Conservation (phyloP, 2,888 invertebrate genomes). For the Spialia ferax region DNA sequence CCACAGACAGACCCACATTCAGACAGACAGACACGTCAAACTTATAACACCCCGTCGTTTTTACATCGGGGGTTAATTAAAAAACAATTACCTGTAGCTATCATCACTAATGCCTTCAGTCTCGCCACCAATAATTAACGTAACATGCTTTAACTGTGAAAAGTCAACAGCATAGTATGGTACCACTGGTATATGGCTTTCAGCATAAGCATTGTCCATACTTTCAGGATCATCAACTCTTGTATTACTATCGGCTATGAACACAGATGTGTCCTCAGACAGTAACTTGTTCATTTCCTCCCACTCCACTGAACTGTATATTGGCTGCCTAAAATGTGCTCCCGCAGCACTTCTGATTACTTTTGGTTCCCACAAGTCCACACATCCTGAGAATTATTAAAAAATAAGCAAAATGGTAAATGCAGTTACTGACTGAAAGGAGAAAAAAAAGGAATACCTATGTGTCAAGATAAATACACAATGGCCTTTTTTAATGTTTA, state of each 20-base stretch:
- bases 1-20: no score
- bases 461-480: no score
- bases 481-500: no score
- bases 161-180: conserved; percentile 89
- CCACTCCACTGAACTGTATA: conserved; percentile 90
- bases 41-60: no score
- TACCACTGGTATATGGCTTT: conserved; percentile 77
- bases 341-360: conserved; percentile 94
- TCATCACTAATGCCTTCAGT: conserved; percentile 94
- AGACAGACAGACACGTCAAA: no score
- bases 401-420: no score
- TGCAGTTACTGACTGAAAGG: no score
- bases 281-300: conserved; percentile 83
- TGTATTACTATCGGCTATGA: conserved; percentile 90
- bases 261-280: conserved; percentile 81
- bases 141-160: conserved; percentile 80
- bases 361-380: conserved; percentile 96
- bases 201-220: conserved; percentile 50
- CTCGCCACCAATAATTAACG: conserved; percentile 95
- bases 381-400: conserved; percentile 92
- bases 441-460: no score
- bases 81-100: conserved; percentile 84
- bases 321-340: conserved; percentile 93
- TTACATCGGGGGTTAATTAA: no score
- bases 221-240: conserved; percentile 47